Evolutionary conservation across 2,113 vertebrate genomes (phyloP).

Genomic region (Gallinago paraguaiae): DNA sequence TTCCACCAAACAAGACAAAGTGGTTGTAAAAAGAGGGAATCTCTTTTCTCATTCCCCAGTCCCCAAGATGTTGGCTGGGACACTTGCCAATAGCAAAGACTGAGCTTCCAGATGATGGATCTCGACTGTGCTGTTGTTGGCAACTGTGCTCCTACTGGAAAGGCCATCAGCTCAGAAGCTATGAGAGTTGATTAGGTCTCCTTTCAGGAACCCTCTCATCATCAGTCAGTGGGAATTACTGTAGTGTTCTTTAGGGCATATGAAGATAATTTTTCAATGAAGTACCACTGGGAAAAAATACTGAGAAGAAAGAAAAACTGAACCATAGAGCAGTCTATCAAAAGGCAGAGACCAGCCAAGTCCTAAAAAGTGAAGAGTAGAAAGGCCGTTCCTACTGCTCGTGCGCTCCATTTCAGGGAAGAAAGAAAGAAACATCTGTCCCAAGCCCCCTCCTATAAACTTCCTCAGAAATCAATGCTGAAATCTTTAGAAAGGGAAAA

Average conservation of each 20-base stretch:
- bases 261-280: slow-evolving; percentile 5
- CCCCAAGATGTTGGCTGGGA: neutral
- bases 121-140: neutral
- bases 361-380: neutral
- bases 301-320: neutral
- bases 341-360: neutral
- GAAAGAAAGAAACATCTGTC: neutral
- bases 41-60: neutral
- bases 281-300: neutral
- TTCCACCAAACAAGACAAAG: slow-evolving; percentile 1
- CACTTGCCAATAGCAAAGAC: neutral
- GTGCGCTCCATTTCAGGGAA: neutral
- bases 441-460: neutral
- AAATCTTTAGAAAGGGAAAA: neutral
- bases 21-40: neutral
- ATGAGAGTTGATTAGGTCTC: neutral
- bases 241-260: neutral
- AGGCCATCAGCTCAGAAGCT: neutral
- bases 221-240: slow-evolving; percentile 1
- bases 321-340: neutral
- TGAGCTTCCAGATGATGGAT: slow-evolving; percentile 13
- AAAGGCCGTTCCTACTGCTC: neutral
- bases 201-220: slow-evolving; percentile 1
- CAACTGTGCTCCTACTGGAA: neutral
- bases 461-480: neutral